Conservation (phyloP, 2,113 vertebrate species). For the Gambusia affinis region DNA sequence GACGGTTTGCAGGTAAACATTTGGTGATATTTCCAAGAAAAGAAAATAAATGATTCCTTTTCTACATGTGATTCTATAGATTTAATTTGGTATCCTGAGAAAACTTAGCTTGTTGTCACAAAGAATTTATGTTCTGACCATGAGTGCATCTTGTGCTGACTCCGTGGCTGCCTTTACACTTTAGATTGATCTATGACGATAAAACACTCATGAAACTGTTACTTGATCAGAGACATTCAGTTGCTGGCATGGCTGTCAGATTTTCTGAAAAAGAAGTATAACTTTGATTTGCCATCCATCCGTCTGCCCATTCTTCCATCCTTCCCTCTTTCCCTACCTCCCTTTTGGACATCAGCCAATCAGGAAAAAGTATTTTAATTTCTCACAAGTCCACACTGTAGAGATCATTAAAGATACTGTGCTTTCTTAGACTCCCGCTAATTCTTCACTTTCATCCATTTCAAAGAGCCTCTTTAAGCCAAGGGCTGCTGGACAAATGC, state of each 20-base stretch:
- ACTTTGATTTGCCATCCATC: neutral
- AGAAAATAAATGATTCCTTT: too few relatives aligned
- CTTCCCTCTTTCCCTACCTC: too few relatives aligned
- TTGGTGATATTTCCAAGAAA: neutral
- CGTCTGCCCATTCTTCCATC: too few relatives aligned
- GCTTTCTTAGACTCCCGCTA: neutral
- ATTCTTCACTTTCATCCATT: neutral
- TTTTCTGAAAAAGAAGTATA: neutral
- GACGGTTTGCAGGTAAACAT: constrained; percentile 28
- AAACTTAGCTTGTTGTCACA: too few relatives aligned
- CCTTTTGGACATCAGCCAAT: too few relatives aligned
- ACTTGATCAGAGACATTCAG: neutral
- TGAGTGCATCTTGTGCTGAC: neutral
- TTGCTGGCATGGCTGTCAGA: neutral
- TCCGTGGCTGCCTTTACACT: neutral
- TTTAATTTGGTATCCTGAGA: neutral
- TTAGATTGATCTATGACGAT: neutral
- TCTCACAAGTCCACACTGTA: too few relatives aligned
- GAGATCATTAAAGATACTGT: too few relatives aligned
- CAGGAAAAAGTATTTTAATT: too few relatives aligned
- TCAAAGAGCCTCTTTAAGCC: neutral
- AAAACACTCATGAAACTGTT: neutral
- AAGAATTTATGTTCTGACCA: too few relatives aligned
- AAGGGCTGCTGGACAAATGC: neutral
- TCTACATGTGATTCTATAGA: neutral